A percentile compares a stretch with the other conserved stretches of the same genome.
Evolutionary conservation across 2,113 vertebrate species (phyloP).

Genomic region (Cyanocitta stelleri): DNA sequence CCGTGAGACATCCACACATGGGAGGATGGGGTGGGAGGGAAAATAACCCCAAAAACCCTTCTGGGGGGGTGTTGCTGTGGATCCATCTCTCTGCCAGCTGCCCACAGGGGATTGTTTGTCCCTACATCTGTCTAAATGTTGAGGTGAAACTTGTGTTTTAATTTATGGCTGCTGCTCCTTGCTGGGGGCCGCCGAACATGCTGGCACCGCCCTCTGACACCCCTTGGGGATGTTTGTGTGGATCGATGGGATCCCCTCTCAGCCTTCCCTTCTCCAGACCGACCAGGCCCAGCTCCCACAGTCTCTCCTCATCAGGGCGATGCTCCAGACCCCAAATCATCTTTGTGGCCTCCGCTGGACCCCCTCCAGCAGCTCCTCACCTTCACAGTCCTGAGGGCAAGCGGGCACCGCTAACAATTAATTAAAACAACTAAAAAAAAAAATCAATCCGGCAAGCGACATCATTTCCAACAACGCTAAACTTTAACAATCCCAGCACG

Average conservation of each 20-base stretch:
- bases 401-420: neutral
- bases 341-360: neutral
- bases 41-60: neutral
- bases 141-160: neutral
- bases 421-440: neutral
- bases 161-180: neutral
- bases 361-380: neutral
- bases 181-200: neutral
- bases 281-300: fast-evolving
- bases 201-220: neutral
- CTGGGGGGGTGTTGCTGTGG: no score
- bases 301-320: neutral
- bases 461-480: neutral
- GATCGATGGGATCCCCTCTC: neutral
- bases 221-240: neutral
- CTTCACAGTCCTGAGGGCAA: neutral
- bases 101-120: neutral
- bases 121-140: neutral
- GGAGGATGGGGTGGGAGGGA: no score
- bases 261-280: no score
- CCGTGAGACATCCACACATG: fast-evolving
- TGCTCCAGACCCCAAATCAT: neutral
- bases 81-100: neutral
- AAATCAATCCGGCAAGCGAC: fast-evolving
- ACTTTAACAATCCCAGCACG: fast-evolving